These are phyloP conservation scores for Sebastes vulpes DNA, from an alignment of 2,797 vertebrate species.

Conservation along the genomic window DNA sequence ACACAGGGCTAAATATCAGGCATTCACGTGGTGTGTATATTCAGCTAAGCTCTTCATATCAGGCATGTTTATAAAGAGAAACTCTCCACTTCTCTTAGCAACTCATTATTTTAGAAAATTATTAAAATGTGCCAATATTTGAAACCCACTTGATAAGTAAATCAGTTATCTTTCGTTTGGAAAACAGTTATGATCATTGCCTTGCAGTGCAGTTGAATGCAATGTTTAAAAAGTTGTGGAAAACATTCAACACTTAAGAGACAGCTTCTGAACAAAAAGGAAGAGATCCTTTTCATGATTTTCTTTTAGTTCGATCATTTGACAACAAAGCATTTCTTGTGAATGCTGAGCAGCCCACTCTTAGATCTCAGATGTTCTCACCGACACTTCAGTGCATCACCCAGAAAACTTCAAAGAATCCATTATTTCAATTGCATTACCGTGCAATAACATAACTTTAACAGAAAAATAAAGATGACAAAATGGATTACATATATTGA, in stretches of 20 bases:
- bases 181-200: not conserved
- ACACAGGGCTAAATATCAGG: conserved; percentile 53
- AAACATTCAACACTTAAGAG: not conserved
- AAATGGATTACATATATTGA: not conserved
- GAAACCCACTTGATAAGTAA: not conserved
- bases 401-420: not conserved
- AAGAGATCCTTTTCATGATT: not conserved
- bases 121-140: not conserved
- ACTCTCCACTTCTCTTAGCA: not conserved
- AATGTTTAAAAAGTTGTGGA: not conserved
- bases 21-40: not conserved
- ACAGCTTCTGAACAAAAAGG: not conserved
- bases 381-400: not conserved
- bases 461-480: not conserved
- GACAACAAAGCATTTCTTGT: not conserved
- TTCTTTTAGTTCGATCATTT: not conserved
- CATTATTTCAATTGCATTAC: not conserved
- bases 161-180: not conserved
- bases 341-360: not conserved
- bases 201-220: not conserved
- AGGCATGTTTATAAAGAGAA: not conserved
- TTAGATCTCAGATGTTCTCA: not conserved
- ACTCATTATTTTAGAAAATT: not conserved
- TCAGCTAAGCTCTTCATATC: conserved; percentile 14
- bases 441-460: not conserved